Conservation (phyloP, 1,140 invertebrate genomes). For the Thalassaphorura encarpata region DNA sequence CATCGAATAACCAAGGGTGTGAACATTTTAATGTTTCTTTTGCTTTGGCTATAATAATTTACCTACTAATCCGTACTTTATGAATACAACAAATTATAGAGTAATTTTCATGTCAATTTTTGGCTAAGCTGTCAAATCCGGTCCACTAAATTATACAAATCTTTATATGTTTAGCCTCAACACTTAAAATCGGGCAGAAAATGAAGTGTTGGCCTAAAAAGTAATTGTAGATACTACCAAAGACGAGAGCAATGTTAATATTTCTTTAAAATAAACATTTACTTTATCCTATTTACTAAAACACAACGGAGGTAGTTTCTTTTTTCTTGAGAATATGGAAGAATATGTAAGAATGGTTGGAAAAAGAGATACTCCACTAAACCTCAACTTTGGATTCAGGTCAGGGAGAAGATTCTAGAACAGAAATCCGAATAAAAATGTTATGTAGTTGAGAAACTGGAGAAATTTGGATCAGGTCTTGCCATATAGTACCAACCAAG, state of each 20-base stretch:
- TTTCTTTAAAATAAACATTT: background rate
- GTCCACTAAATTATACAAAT: too few relatives aligned
- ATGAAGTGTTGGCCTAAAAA: background rate
- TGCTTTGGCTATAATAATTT: too few relatives aligned
- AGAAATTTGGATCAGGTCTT: too few relatives aligned
- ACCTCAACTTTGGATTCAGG: background rate
- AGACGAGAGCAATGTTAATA: background rate
- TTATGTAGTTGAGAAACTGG: background rate
- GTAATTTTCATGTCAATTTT: too few relatives aligned
- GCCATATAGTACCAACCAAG: too few relatives aligned
- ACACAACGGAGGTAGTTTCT: background rate
- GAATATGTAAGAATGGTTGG: background rate
- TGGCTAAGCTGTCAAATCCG: too few relatives aligned
- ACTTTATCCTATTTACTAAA: background rate
- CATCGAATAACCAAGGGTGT: too few relatives aligned
- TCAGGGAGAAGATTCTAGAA: background rate
- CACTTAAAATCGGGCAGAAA: background rate
- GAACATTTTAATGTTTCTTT: too few relatives aligned
- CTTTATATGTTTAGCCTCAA: too few relatives aligned
- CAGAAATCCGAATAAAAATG: background rate
- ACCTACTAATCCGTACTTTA: too few relatives aligned
- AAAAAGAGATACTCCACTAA: background rate
- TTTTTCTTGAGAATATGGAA: background rate
- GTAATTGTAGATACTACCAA: background rate
- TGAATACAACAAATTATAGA: too few relatives aligned